These are phyloP conservation scores for Drepana arcuata DNA, from an alignment of 1,140 invertebrate genomes.

Conservation along the genomic window DNA sequence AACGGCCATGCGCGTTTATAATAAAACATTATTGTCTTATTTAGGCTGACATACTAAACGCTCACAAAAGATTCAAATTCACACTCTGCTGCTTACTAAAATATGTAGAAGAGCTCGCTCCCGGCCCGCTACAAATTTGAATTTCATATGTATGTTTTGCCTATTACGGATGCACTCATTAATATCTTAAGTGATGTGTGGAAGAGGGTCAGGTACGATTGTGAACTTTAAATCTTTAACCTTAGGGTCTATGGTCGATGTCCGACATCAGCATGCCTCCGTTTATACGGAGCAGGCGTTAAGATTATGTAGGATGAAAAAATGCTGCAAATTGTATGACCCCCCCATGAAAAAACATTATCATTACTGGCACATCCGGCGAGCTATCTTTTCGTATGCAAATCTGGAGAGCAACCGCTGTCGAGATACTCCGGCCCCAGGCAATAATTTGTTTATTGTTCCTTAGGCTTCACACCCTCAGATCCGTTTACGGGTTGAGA, in stretches of 20 bases:
- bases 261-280: slow-evolving; percentile 12
- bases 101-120: slow-evolving; percentile 63
- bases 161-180: slow-evolving; percentile 71
- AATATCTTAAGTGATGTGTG: slow-evolving; percentile 68
- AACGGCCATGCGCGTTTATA: slow-evolving; percentile 12
- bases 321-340: slow-evolving; percentile 67
- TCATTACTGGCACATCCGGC: slow-evolving; percentile 40
- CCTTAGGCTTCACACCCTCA: too few relatives aligned
- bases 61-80: slow-evolving; percentile 69
- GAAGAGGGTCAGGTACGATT: slow-evolving; percentile 19
- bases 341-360: slow-evolving; percentile 64
- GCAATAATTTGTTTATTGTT: slow-evolving; percentile 21
- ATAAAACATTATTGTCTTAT: slow-evolving; percentile 36
- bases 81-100: slow-evolving; percentile 66
- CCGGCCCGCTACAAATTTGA: slow-evolving; percentile 65
- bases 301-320: slow-evolving; percentile 61
- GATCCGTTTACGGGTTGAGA: too few relatives aligned
- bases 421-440: slow-evolving; percentile 12
- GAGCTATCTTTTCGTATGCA: slow-evolving; percentile 56
- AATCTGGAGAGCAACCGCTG: slow-evolving; percentile 42
- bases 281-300: slow-evolving; percentile 46
- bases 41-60: slow-evolving; percentile 44
- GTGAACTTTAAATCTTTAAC: slow-evolving; percentile 26
- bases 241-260: slow-evolving; percentile 7
- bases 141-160: slow-evolving; percentile 69